Evolutionary conservation across 1,140 invertebrate genomes (phyloP), one percentile per base, ranked within the genome.

Genomic region (Drosophila sulfurigaster): DNA sequence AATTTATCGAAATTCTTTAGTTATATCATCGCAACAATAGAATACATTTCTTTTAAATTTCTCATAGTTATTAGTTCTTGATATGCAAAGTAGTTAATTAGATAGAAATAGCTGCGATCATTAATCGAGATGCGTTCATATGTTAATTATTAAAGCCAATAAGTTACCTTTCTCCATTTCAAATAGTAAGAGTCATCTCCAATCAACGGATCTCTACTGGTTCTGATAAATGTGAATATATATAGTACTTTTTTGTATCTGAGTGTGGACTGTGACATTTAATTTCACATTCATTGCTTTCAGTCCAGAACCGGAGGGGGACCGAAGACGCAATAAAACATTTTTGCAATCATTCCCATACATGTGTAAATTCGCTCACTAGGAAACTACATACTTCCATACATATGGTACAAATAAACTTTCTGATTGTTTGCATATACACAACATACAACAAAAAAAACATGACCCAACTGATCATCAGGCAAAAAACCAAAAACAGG

Each of bases 401-500:
- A 49, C 13, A 67, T 30, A 46, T 57, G 32, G 11, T 3, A 11
- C 8, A 8, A 16, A 56, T 35, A 56, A 38, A 58, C 56, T 58
- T 41, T 43, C 56, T 28, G 56, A 58, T 58, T 58, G 56, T 58
- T 56, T 56, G 52, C 32, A 43, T 45, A 58, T 38, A 38, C 35
- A 41, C 11, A 41, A 11, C 48, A 51, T 15, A 46, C 11, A 56
- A 11, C 51, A 51, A n/a, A 46, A 11, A 56, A 62, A 77, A n/a
- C 16, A 63, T 63, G 13, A 64, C 28, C 28, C 35, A 65, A 11
- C 20, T 30, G 25, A 45, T 46, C 45, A 49, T 57, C 58, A 56
- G 54, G 43, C 59, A 58, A 57, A 70, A 65, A 32, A 54, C 59
- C 52, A 57, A 71, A 65, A 32, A 59, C 28, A 67, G 49, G 35